Conservation (phyloP, 1,140 invertebrate species). For the Hycleus phaleratus region DNA sequence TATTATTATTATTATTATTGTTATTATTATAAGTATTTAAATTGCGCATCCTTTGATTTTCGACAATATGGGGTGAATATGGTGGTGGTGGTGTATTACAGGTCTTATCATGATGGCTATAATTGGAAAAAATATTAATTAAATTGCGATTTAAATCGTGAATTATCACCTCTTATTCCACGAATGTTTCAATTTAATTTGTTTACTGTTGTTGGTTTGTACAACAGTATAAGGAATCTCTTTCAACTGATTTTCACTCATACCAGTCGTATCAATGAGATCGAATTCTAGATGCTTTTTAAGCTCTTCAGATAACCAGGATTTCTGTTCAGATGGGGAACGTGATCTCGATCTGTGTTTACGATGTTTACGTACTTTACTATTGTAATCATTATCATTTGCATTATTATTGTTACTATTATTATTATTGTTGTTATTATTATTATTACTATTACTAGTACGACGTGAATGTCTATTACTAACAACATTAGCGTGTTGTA, state of each 20-base stretch:
- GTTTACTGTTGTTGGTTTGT: slow-evolving; percentile 55
- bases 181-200: slow-evolving; percentile 47
- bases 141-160: no score
- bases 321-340: slow-evolving; percentile 59
- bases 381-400: slow-evolving; percentile 33
- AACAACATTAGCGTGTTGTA: slow-evolving; percentile 60
- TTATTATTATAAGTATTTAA: slow-evolving; percentile 4
- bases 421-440: neutral
- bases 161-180: slow-evolving; percentile 37
- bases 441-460: neutral
- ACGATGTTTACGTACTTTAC: slow-evolving; percentile 50
- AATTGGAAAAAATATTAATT: slow-evolving; percentile 20
- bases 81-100: slow-evolving; percentile 28
- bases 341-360: slow-evolving; percentile 62
- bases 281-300: slow-evolving; percentile 82
- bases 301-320: slow-evolving; percentile 61
- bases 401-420: neutral
- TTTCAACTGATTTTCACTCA: slow-evolving; percentile 79
- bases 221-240: slow-evolving; percentile 92
- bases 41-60: slow-evolving; percentile 11
- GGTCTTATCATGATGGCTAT: slow-evolving; percentile 14
- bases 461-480: slow-evolving; percentile 41
- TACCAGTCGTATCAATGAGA: slow-evolving; percentile 78
- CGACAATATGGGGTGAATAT: slow-evolving; percentile 26
- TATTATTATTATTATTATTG: neutral